Base-by-base conservation (phyloP, 30 jellyfish, hydroid and myxozoan species). In the Hydra vulgaris region DNA sequence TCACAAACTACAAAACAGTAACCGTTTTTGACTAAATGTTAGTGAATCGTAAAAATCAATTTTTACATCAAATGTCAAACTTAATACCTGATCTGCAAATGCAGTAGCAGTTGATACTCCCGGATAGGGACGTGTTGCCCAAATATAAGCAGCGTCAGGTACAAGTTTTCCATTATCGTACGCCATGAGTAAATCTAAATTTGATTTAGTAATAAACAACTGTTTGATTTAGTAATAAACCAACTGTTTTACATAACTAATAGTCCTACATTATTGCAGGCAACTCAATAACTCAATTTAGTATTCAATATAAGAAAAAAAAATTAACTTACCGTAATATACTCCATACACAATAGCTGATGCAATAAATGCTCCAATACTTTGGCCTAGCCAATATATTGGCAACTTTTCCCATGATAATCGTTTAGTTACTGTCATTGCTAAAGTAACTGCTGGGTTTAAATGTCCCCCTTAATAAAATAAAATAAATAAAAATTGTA, bases 361-460 rank as follows among this genome's bases (percentile, higher is more conserved):
- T 8, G 94, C 97, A 21, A 86, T 70, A 81, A 91, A 81, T 7
- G 97, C 96, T 0, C 97, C 97, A 71, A 91, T 40, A 70, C 79
- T 86, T 74, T 91, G 97, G 15, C 95, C 87, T 74, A 91, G 23
- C 96, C 95, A 86, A 82, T 91, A 91, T 19, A 86, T 71, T 0
- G 97, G 97, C 16, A 91, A 87, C 56, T 86, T 91, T 23, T 86
- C 26, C 97, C 97, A 91, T 23, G 81, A 76, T 71, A 86, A 79
- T n/a, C 96, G 96, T 23, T 85, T 91, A 74, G 96, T 86, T 73
- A 91, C 96, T 18, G 97, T 95, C 23, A 91, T 79, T 19, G 97
- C 97, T 83, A 91, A 75, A 20, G 96, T 74, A 12, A 91, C 97
- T 18, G 97, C 97, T 19, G 97, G 97, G 77, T 91, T 91, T 81